Evolutionary conservation across 2,113 vertebrate species (phyloP), one percentile per base, ranked within the genome.

Genomic region (Bubalus kerabau): DNA sequence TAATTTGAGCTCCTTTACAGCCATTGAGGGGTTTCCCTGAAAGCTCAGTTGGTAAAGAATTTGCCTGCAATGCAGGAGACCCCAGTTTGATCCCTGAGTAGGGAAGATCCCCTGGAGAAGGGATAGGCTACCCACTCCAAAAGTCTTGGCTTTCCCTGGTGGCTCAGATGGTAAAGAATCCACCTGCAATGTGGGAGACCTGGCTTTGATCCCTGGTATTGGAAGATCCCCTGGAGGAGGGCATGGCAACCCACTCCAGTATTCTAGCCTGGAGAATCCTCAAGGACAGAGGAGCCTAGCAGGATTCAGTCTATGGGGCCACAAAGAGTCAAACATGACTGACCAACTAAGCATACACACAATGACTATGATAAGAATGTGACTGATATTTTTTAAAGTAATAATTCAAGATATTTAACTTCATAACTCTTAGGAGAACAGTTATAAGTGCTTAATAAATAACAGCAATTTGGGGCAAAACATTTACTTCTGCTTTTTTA

Each of bases 361-460:
- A 93, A 94, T 56, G 48, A 11, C 7, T 52, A n/a, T 1, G 0
- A 7, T 36, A 81, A 67, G 26, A 88, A 17, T 28, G 7, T 43
- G 71, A 90, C 40, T 4, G 94, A 93, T 8, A 19, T 36, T 92
- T 48, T 88, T 83, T 19, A 4, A 64, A 74, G 32, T 90, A 92
- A 76, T 52, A 46, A 57, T 64, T 87, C 28, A 90, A 94, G 83
- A 52, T 83, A 85, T 52, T 85, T 94, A 40, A 56, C 84, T 46
- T 87, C 36, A 32, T 74, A 0, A 26, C 62, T 74, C 30, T 57
- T 84, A 57, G 14, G 1, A 64, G 4, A 16, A 91, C 2, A 60
- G 26, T 46, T 2, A 60, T 17, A 57, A 9, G 2, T 60, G 2
- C 13, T 50, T 50, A 82, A 6, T 52, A 60, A 90, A 17, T 54